Evolutionary conservation across 1,140 invertebrate species (phyloP).

Genomic region (Platyscapa corneri): DNA sequence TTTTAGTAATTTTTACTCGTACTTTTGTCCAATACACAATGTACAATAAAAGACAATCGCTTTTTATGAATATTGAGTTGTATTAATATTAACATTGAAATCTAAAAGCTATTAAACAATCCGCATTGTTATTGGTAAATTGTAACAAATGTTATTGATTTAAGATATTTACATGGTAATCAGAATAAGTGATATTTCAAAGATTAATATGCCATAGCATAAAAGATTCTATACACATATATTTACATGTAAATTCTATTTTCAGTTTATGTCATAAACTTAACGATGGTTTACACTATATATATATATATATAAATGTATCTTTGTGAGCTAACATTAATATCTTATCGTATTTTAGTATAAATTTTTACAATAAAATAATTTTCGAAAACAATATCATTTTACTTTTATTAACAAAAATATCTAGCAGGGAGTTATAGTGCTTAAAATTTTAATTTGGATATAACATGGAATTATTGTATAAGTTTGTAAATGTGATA

Average conservation of each 20-base stretch:
- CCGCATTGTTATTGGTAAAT: background rate
- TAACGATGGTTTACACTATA: background rate
- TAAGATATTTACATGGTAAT: background rate
- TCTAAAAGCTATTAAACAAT: background rate
- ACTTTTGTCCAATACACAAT: too few relatives aligned
- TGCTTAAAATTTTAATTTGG: too few relatives aligned
- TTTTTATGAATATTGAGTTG: background rate
- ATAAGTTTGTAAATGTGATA: too few relatives aligned
- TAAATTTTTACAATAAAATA: background rate
- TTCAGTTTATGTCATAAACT: background rate
- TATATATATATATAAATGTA: background rate
- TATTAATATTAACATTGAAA: background rate
- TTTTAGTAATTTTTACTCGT: too few relatives aligned
- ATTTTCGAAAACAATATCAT: too few relatives aligned
- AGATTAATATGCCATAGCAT: background rate
- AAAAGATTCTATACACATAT: background rate
- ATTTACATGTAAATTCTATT: background rate
- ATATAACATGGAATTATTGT: too few relatives aligned
- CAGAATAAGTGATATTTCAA: background rate
- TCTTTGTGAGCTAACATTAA: background rate
- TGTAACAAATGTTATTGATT: background rate
- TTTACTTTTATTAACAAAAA: too few relatives aligned
- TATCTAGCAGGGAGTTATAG: too few relatives aligned
- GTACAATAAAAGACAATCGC: background rate
- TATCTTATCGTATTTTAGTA: background rate